Conservation (phyloP, 2,888 invertebrate genomes). For the Patella caerulea region DNA sequence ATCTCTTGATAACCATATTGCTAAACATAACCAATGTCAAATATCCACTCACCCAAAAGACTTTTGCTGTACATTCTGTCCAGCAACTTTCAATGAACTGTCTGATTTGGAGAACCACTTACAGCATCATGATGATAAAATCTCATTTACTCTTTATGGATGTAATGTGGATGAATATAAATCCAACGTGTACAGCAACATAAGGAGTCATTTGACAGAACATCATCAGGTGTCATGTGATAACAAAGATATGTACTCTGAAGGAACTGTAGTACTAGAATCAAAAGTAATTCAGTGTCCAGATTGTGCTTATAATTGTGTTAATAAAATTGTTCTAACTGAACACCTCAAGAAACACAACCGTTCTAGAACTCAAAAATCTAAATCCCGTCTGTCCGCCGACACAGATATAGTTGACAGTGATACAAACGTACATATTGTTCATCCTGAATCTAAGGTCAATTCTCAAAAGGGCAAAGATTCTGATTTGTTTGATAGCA, state of each 20-base stretch:
- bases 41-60: neutral
- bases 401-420: too few relatives aligned
- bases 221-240: neutral
- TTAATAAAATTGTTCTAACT: neutral
- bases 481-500: neutral
- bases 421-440: neutral
- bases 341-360: neutral
- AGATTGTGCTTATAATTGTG: neutral
- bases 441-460: neutral
- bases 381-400: neutral
- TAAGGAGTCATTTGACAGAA: neutral
- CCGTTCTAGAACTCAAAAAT: neutral
- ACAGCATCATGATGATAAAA: neutral
- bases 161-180: neutral
- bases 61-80: neutral
- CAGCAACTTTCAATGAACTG: neutral
- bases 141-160: neutral
- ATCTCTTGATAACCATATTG: neutral
- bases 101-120: neutral
- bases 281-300: neutral
- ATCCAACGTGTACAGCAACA: neutral
- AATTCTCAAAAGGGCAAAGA: neutral
- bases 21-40: neutral
- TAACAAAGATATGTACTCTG: neutral
- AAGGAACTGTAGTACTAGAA: neutral